Percentiles rank a stretch among this genome's conserved stretches.
These are phyloP conservation scores for Leptoteleia sp. DNA, from an alignment of 1,140 invertebrate genomes.

Conservation along the genomic window DNA sequence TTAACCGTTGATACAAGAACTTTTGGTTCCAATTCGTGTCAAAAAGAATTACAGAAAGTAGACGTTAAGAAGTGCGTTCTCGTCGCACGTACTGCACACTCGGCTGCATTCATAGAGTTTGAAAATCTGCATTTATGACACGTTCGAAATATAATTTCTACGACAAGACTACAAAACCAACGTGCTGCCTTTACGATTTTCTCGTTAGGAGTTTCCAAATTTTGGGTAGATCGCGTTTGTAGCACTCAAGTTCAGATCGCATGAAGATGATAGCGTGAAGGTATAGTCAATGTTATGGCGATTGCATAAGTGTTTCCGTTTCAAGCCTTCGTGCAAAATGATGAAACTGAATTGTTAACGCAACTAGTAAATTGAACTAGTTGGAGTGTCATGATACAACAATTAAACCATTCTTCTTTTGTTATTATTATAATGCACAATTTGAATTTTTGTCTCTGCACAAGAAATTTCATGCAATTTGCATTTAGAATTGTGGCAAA, in stretches of 20 bases:
- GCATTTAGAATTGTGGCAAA: too few species aligned
- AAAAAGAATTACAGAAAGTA: too few species aligned
- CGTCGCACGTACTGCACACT: constrained; percentile 40
- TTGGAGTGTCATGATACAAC: too few species aligned
- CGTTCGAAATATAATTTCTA: constrained; percentile 48
- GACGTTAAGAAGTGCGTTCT: constrained; percentile 1
- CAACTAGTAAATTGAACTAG: too few species aligned
- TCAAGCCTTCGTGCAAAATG: too few species aligned
- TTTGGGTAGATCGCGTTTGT: constrained; percentile 57
- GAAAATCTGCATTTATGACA: constrained; percentile 54
- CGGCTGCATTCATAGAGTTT: constrained; percentile 74
- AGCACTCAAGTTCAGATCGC: constrained; percentile 69
- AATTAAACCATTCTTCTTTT: too few species aligned
- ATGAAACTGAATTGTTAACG: too few species aligned
- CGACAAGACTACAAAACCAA: constrained; percentile 68
- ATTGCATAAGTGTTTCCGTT: constrained; percentile 13
- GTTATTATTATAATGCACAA: too few species aligned
- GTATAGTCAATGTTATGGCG: constrained; percentile 5
- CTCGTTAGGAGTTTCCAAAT: constrained; percentile 61
- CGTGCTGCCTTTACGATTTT: constrained; percentile 69
- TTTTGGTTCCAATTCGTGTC: too few species aligned
- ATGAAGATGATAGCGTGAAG: constrained; percentile 33
- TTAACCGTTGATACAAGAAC: too few species aligned
- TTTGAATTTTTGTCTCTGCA: too few species aligned
- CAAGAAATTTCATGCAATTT: too few species aligned